phyloP scores from a whole-genome alignment of 2,888 invertebrate species.

The Pseudeuparius sepicola region DNA sequence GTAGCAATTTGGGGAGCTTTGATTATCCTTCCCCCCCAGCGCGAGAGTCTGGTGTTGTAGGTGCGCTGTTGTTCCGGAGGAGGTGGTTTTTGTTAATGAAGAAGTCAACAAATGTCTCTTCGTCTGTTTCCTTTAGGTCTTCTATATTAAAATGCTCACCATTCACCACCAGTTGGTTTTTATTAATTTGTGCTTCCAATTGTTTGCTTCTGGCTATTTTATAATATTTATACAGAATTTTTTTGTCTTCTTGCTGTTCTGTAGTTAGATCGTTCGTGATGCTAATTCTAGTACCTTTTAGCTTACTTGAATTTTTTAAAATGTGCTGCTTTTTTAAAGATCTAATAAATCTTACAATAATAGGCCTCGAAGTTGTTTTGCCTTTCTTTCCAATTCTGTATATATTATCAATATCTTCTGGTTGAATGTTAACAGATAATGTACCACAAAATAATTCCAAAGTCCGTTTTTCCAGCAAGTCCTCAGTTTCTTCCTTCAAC shows the following conservation, averaged over 20 bases:
- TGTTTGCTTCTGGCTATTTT: conserved; percentile 2
- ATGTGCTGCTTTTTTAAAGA: conserved; percentile 2
- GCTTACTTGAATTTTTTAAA: conserved; percentile 3
- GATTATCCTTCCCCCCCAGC: too few species aligned
- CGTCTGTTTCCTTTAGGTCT: too few species aligned
- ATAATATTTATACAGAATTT: conserved; percentile 3
- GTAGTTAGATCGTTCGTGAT: conserved; percentile 4
- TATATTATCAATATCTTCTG: conserved; percentile 1
- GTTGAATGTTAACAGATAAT: background rate
- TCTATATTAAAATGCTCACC: too few species aligned
- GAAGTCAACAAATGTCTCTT: too few species aligned
- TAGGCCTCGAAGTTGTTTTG: background rate
- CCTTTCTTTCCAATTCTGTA: background rate
- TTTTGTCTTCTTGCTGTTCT: conserved; percentile 4
- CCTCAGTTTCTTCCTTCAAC: too few species aligned
- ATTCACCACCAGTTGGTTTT: too few species aligned
- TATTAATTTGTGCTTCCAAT: conserved; percentile 1
- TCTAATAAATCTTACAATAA: conserved; percentile 5
- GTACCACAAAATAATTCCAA: background rate
- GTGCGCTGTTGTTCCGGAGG: too few species aligned
- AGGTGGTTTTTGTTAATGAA: too few species aligned
- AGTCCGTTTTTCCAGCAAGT: too few species aligned
- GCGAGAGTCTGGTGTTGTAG: too few species aligned
- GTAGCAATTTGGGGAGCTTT: too few species aligned
- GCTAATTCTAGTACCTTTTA: background rate